phyloP scores from a whole-genome alignment of 2,888 invertebrate species.

The Agriopis leucophaearia region DNA sequence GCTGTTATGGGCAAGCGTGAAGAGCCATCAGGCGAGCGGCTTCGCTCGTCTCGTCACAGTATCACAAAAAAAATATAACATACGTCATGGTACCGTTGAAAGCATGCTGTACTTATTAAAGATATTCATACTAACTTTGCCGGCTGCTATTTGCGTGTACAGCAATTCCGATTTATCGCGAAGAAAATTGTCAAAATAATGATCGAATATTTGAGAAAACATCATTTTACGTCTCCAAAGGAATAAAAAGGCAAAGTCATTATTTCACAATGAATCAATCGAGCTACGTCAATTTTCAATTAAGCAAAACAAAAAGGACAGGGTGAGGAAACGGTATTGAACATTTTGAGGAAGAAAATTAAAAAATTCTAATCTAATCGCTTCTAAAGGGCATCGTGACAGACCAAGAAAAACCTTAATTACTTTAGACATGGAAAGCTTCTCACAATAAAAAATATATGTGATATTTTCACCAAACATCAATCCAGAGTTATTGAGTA shows the following conservation, averaged over 20 bases:
- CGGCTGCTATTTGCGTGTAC: too few relatives aligned
- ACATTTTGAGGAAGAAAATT: constrained; percentile 21
- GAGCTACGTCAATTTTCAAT: constrained; percentile 57
- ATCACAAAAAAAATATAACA: too few relatives aligned
- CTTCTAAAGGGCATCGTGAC: constrained; percentile 17
- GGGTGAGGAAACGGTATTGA: constrained; percentile 22
- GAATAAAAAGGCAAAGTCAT: constrained; percentile 48
- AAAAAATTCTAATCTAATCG: constrained; percentile 19
- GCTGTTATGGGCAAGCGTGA: too few relatives aligned
- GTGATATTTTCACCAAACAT: neutral
- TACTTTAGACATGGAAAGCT: constrained; percentile 2
- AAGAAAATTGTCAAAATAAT: too few relatives aligned
- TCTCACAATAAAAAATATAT: too few relatives aligned
- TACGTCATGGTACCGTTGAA: too few relatives aligned
- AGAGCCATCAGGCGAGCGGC: too few relatives aligned
- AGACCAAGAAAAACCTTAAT: constrained; percentile 15
- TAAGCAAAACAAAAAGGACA: constrained; percentile 53
- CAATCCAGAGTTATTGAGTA: too few relatives aligned
- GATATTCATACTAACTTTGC: too few relatives aligned
- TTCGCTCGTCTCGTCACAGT: too few relatives aligned
- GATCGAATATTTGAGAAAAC: neutral
- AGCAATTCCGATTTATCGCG: too few relatives aligned
- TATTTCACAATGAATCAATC: constrained; percentile 52
- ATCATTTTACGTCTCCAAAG: constrained; percentile 16
- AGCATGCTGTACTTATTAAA: too few relatives aligned